Percentiles rank a stretch among this genome's conserved stretches.
phyloP scores from a whole-genome alignment of 1,140 invertebrate species.

The Chrysomallon squamiferum region DNA sequence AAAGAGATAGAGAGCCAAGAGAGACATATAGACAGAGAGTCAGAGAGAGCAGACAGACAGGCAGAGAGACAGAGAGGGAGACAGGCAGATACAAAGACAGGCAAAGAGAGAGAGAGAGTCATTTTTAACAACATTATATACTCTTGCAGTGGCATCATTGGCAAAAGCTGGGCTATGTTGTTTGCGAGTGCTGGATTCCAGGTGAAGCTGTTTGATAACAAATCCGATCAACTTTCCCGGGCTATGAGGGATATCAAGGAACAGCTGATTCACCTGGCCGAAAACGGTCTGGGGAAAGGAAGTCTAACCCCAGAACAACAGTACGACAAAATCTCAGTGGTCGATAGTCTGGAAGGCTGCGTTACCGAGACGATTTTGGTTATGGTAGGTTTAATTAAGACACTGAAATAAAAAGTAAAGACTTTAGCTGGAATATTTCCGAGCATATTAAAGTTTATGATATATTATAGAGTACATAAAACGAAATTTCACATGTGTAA shows the following conservation, averaged over 20 bases:
- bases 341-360: constrained; percentile 53
- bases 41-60: too few species aligned
- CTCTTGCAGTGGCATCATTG: constrained; percentile 82
- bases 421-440: too few species aligned
- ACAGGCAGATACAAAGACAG: too few species aligned
- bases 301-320: constrained; percentile 77
- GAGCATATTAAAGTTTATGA: too few species aligned
- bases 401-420: too few species aligned
- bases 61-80: too few species aligned
- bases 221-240: constrained; percentile 72
- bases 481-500: too few species aligned
- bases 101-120: too few species aligned
- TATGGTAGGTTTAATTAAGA: constrained; percentile 74
- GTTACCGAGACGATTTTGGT: constrained; percentile 73
- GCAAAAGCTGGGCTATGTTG: constrained; percentile 93
- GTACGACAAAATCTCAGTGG: constrained; percentile 72
- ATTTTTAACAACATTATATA: too few species aligned
- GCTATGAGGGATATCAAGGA: constrained; percentile 78
- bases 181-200: constrained; percentile 91
- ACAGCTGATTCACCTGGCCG: constrained; percentile 78
- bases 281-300: constrained; percentile 73
- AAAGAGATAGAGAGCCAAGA: too few species aligned
- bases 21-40: too few species aligned
- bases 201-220: constrained; percentile 84
- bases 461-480: too few species aligned